phyloP scores from a whole-genome alignment of 1,140 invertebrate genomes.

The Notospermus geniculatus region DNA sequence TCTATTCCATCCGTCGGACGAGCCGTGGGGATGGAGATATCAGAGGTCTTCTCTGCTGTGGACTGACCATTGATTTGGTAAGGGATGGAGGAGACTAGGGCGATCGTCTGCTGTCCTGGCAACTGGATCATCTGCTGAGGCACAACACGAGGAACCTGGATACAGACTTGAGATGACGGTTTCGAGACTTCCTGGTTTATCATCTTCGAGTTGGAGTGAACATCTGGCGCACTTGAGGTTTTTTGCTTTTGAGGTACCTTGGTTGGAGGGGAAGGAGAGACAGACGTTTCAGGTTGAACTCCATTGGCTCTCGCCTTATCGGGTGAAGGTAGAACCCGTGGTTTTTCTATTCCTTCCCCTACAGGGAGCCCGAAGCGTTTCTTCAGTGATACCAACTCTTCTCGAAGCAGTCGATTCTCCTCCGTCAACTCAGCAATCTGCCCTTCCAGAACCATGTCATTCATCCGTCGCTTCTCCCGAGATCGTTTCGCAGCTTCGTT shows the following conservation, averaged over 20 bases:
- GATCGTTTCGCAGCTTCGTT: slow-evolving; percentile 95
- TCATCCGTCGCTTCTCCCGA: slow-evolving; percentile 90
- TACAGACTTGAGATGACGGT: too few species aligned
- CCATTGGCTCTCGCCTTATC: background rate
- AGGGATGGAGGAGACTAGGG: too few species aligned
- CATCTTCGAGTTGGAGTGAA: too few species aligned
- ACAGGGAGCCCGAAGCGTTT: slow-evolving; percentile 57
- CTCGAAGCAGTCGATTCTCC: slow-evolving; percentile 89
- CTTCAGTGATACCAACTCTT: slow-evolving; percentile 87
- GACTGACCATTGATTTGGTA: too few species aligned
- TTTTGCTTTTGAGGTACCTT: background rate
- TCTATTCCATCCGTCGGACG: too few species aligned
- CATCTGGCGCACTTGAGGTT: too few species aligned
- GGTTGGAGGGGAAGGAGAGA: background rate
- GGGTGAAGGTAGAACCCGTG: background rate
- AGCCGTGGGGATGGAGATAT: too few species aligned
- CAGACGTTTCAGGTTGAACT: background rate
- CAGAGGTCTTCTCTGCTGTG: too few species aligned
- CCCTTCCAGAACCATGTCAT: slow-evolving; percentile 95
- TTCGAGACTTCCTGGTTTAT: too few species aligned
- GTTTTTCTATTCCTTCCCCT: background rate
- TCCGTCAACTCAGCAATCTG: slow-evolving; percentile 90
- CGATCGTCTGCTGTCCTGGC: too few species aligned
- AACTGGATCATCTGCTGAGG: too few species aligned
- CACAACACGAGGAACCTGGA: too few species aligned